These are phyloP conservation scores for Lagocephalus sceleratus DNA, from an alignment of 2,797 vertebrate species.

Conservation along the genomic window DNA sequence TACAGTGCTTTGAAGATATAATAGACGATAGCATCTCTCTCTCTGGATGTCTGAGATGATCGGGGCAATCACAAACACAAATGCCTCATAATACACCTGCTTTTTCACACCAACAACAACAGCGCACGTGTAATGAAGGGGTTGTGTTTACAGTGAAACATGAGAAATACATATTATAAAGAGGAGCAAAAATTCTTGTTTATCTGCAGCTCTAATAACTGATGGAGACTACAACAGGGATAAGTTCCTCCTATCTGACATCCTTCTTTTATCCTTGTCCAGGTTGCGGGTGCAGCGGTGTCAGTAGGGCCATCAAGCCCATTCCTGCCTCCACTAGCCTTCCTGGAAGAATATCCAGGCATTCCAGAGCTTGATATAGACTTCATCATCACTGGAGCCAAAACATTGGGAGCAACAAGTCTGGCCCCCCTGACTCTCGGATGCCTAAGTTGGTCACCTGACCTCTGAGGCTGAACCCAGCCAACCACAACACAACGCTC, in stretches of 20 bases:
- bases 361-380: no score
- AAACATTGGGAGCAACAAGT: no score
- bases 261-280: no score
- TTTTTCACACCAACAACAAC: no score
- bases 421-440: no score
- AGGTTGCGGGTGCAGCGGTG: no score
- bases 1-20: slow-evolving; percentile 53
- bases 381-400: no score
- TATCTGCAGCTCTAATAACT: neutral
- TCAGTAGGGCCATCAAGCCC: no score
- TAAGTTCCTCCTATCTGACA: slow-evolving; percentile 30
- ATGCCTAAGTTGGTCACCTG: neutral
- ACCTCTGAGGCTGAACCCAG: slow-evolving; percentile 1
- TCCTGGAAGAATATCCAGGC: no score
- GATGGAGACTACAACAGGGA: slow-evolving; percentile 20
- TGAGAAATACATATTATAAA: neutral
- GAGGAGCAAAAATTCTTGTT: neutral
- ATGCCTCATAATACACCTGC: no score
- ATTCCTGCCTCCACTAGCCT: no score
- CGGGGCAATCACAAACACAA: neutral
- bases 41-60: slow-evolving; percentile 8
- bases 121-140: no score
- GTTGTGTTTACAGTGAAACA: neutral
- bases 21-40: slow-evolving; percentile 12
- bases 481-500: slow-evolving; percentile 11